These are phyloP conservation scores for Melanotaenia pygmaea DNA, from an alignment of 2,797 vertebrate genomes.

Conservation along the genomic window DNA sequence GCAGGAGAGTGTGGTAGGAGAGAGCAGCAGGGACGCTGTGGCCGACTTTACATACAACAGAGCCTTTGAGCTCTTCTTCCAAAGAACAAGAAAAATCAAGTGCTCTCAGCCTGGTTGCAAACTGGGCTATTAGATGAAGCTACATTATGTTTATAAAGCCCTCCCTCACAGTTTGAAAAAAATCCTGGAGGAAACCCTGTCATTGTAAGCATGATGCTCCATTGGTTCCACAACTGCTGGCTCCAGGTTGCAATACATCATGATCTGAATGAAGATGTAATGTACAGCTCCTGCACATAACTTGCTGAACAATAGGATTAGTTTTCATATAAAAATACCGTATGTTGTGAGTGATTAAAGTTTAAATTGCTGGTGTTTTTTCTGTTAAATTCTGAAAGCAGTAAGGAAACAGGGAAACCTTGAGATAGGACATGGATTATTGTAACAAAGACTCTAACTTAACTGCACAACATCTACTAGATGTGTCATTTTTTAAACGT, in stretches of 20 bases:
- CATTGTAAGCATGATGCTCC: background rate
- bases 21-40: no score
- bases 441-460: constrained; percentile 24
- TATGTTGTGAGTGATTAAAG: background rate
- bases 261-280: background rate
- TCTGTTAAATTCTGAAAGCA: background rate
- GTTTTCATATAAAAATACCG: background rate
- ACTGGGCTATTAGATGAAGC: no score
- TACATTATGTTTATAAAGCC: no score
- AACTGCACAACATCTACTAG: constrained; percentile 17
- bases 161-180: no score
- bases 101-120: no score
- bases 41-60: no score
- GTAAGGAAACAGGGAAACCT: background rate
- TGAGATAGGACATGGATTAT: constrained; percentile 19
- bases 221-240: background rate
- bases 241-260: background rate
- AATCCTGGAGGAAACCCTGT: background rate
- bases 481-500: constrained; percentile 44
- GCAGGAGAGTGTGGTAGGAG: no score
- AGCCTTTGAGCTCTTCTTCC: no score
- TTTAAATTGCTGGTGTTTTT: background rate
- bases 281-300: background rate
- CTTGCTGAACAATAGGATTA: background rate
- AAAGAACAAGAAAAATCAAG: no score